A percentile compares a stretch with the other conserved stretches of the same genome.
Conservation (phyloP, 2,888 invertebrate genomes). For the Tetramorium bicarinatum region DNA sequence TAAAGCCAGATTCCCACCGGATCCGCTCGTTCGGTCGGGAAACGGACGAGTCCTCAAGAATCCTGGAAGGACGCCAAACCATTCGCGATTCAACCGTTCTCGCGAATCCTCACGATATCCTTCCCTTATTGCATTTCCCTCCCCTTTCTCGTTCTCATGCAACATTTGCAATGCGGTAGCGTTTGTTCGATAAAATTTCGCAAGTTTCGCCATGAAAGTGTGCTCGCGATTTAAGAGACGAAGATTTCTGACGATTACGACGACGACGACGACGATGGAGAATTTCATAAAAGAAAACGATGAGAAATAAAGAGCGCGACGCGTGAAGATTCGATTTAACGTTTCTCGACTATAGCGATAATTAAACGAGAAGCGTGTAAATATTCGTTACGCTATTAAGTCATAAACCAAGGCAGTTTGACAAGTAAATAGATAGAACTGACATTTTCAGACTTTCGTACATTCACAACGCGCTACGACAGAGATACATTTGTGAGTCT, state of each 20-base stretch:
- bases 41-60: conserved; percentile 88
- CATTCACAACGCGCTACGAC: conserved; percentile 20
- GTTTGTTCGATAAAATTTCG: conserved; percentile 28
- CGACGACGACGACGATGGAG: too few species aligned
- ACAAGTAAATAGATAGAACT: conserved; percentile 41
- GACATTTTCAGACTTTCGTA: conserved; percentile 53
- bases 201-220: not conserved
- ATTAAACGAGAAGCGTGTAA: conserved; percentile 9
- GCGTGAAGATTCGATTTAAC: conserved; percentile 24
- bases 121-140: conserved; percentile 29
- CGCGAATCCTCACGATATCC: conserved; percentile 7
- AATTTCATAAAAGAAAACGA: not conserved
- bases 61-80: conserved; percentile 85
- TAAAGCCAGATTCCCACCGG: conserved; percentile 91
- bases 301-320: not conserved
- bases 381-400: conserved; percentile 40
- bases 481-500: conserved; percentile 39
- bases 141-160: not conserved
- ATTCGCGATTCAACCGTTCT: conserved; percentile 38
- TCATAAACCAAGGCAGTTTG: conserved; percentile 28
- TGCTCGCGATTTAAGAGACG: not conserved
- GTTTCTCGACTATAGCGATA: not conserved
- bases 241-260: not conserved
- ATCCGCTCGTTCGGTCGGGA: conserved; percentile 84
- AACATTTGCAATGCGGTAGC: conserved; percentile 12